Evolutionary conservation across 1,140 invertebrate species (phyloP).

Genomic region (Nephila pilipes): DNA sequence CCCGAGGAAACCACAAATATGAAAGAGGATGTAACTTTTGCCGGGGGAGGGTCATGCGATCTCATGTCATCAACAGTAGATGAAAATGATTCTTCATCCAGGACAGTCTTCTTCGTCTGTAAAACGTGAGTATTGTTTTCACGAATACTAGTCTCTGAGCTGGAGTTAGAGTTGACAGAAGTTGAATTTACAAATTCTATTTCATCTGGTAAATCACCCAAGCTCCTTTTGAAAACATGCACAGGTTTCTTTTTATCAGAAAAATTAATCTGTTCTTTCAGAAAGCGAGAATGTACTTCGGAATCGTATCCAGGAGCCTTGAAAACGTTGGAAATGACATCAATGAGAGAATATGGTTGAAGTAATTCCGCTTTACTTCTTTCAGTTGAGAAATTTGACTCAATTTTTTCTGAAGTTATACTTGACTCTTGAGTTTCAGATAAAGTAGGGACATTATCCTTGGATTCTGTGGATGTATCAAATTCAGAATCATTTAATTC

Average conservation of each 20-base stretch:
- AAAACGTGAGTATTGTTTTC: neutral
- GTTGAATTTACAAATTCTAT: neutral
- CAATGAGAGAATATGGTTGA: slow-evolving; percentile 35
- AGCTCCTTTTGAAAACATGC: neutral
- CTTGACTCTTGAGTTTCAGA: neutral
- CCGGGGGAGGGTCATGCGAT: neutral
- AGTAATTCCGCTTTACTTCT: neutral
- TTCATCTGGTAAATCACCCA: neutral
- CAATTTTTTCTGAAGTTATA: neutral
- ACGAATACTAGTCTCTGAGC: neutral
- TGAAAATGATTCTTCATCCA: neutral
- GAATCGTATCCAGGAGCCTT: slow-evolving; percentile 69
- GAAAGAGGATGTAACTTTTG: slow-evolving; percentile 22
- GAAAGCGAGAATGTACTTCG: slow-evolving; percentile 43
- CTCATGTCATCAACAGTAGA: neutral
- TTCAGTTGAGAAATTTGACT: neutral
- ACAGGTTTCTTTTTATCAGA: neutral
- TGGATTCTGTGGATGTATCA: neutral
- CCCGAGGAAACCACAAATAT: slow-evolving; percentile 5
- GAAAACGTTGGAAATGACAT: slow-evolving; percentile 64
- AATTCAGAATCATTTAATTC: neutral
- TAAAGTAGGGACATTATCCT: neutral
- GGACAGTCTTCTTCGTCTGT: neutral
- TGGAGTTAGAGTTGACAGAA: neutral
- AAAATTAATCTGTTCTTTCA: slow-evolving; percentile 27